phyloP scores from a whole-genome alignment of 2,797 vertebrate genomes.

The Allobates femoralis region DNA sequence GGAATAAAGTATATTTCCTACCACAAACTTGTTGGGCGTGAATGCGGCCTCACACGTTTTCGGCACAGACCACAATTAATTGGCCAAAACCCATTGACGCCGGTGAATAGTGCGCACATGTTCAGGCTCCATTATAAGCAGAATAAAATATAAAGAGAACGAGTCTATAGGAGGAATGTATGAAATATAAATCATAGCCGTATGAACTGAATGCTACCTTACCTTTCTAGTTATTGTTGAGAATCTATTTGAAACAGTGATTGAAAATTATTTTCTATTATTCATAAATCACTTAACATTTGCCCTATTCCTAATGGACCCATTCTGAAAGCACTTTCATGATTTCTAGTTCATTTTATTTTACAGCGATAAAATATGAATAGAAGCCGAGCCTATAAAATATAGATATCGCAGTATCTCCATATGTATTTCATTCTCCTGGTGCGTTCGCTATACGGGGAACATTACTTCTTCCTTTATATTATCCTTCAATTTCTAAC shows the following conservation, averaged over 20 bases:
- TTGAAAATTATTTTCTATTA: constrained; percentile 62
- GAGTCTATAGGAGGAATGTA: constrained; percentile 25
- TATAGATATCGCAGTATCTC: constrained; percentile 27
- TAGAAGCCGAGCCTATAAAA: constrained; percentile 41
- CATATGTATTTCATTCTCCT: constrained; percentile 31
- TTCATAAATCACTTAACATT: constrained; percentile 63
- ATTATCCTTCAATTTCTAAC: background rate
- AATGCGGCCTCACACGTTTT: background rate
- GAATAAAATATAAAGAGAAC: constrained; percentile 31
- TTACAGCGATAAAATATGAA: constrained; percentile 45
- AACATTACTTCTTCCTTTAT: background rate
- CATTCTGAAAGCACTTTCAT: constrained; percentile 36
- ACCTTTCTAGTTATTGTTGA: constrained; percentile 35
- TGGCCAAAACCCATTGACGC: background rate
- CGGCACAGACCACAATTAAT: background rate
- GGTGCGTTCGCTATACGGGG: background rate
- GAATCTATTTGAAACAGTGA: constrained; percentile 50
- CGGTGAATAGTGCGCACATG: background rate
- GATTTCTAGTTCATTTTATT: constrained; percentile 48
- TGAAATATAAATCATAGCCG: constrained; percentile 43
- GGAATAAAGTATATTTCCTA: background rate
- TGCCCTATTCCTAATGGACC: constrained; percentile 49
- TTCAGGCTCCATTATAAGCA: constrained; percentile 1
- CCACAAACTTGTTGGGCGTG: background rate
- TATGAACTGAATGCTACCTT: constrained; percentile 18